Conservation (phyloP, 2,888 invertebrate genomes). For the Leptogaster cylindrica region DNA sequence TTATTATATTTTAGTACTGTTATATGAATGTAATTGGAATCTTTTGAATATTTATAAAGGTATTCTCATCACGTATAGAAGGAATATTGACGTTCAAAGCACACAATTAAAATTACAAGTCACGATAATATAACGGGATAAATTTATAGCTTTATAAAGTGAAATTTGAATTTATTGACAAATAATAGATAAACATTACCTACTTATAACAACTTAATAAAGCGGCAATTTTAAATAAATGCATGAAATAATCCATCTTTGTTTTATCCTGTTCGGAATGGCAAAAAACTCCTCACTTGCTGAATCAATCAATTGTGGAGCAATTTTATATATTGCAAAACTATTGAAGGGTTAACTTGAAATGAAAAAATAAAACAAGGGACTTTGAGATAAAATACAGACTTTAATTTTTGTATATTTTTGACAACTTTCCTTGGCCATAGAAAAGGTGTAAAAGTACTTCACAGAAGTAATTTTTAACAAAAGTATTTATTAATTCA, state of each 20-base stretch:
- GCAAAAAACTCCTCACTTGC: no score
- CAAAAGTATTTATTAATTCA: constrained; percentile 6
- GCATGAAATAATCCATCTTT: no score
- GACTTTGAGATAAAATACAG: constrained; percentile 24
- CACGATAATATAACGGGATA: constrained; percentile 8
- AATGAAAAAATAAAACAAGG: no score
- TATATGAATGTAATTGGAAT: constrained; percentile 13
- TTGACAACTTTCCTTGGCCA: constrained; percentile 4
- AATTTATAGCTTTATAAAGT: constrained; percentile 30
- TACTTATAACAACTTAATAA: constrained; percentile 9
- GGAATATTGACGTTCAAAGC: constrained; percentile 11
- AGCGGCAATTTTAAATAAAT: constrained; percentile 22
- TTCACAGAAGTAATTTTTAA: constrained; percentile 35
- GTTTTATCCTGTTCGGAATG: no score
- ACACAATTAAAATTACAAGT: constrained; percentile 12
- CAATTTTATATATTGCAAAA: no score
- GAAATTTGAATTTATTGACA: constrained; percentile 21
- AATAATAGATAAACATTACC: constrained; percentile 25
- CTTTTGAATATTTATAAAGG: constrained; percentile 11
- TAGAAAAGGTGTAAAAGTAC: constrained; percentile 27
- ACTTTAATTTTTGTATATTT: constrained; percentile 22
- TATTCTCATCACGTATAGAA: constrained; percentile 5
- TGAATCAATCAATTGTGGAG: no score
- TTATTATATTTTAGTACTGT: constrained; percentile 18
- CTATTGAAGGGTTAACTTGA: no score